Conservation (phyloP, 35 echinoderm and acorn worm species). For the Stichopus chloronotus region DNA sequence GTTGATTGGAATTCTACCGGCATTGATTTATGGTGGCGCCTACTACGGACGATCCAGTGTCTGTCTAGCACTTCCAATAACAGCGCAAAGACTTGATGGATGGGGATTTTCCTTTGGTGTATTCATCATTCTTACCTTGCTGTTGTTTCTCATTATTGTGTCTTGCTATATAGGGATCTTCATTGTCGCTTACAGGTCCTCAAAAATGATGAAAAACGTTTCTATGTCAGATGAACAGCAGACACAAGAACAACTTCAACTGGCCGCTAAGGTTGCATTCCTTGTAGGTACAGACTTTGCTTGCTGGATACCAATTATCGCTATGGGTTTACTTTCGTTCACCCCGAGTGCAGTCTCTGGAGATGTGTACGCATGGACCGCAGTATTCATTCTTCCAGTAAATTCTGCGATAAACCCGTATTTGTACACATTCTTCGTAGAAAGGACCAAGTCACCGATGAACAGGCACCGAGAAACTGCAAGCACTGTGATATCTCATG, state of each 20-base stretch:
- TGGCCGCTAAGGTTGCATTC: conserved; percentile 66
- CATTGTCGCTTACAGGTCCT: conserved; percentile 67
- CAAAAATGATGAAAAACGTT: background rate
- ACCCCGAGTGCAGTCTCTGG: conserved; percentile 18
- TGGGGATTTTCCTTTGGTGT: conserved; percentile 69
- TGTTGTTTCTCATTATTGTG: conserved; percentile 65
- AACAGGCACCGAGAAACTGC: no score
- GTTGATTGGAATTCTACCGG: conserved; percentile 45
- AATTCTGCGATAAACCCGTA: conserved; percentile 89
- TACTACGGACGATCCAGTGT: conserved; percentile 85
- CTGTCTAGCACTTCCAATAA: conserved; percentile 78
- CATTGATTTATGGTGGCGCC: conserved; percentile 54
- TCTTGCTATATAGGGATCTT: conserved; percentile 73
- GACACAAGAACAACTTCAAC: conserved; percentile 60
- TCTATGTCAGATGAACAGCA: background rate
- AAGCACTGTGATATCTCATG: no score
- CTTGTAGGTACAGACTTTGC: conserved; percentile 69
- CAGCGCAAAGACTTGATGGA: conserved; percentile 22
- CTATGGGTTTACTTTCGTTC: conserved; percentile 65
- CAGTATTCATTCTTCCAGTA: conserved; percentile 79
- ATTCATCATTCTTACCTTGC: conserved; percentile 68
- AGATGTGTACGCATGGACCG: conserved; percentile 82
- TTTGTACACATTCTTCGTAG: conserved; percentile 72
- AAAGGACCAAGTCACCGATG: background rate
- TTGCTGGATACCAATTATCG: conserved; percentile 84